A percentile compares a stretch with the other conserved stretches of the same genome.
phyloP scores from a whole-genome alignment of 2,888 invertebrate genomes.

The Dioctria linearis region DNA sequence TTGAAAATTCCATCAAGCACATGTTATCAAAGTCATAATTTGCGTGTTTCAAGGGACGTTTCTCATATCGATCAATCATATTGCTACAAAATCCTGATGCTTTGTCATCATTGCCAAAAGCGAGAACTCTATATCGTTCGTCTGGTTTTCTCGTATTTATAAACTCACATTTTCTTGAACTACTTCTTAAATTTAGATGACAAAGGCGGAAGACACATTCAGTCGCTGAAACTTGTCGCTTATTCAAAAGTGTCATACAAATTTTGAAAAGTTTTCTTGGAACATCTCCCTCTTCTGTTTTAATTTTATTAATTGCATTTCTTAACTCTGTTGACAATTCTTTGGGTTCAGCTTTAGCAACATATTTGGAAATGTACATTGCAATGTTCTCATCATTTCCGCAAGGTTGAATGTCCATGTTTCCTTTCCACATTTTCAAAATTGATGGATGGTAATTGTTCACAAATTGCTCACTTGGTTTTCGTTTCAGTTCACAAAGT shows the following conservation, averaged over 20 bases:
- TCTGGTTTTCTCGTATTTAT: constrained; percentile 61
- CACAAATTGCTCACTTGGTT: constrained; percentile 57
- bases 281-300: constrained; percentile 60
- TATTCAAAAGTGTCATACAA: constrained; percentile 63
- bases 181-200: constrained; percentile 57
- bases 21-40: constrained; percentile 58
- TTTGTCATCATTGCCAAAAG: constrained; percentile 58
- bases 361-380: too few relatives aligned
- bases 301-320: constrained; percentile 58
- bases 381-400: too few relatives aligned
- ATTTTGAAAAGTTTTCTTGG: constrained; percentile 62
- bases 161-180: constrained; percentile 59
- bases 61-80: too few relatives aligned
- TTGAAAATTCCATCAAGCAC: constrained; percentile 11
- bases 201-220: constrained; percentile 63
- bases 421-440: constrained; percentile 60
- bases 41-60: constrained; percentile 31
- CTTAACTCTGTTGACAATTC: constrained; percentile 17
- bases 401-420: too few relatives aligned
- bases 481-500: constrained; percentile 49
- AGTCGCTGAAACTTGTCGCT: constrained; percentile 63
- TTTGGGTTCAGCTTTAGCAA: constrained; percentile 54
- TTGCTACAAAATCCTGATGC: constrained; percentile 53
- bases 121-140: constrained; percentile 62
- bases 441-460: constrained; percentile 60